Evolutionary conservation across 2,888 invertebrate species (phyloP).

Genomic region (Petrophora chlorosata): DNA sequence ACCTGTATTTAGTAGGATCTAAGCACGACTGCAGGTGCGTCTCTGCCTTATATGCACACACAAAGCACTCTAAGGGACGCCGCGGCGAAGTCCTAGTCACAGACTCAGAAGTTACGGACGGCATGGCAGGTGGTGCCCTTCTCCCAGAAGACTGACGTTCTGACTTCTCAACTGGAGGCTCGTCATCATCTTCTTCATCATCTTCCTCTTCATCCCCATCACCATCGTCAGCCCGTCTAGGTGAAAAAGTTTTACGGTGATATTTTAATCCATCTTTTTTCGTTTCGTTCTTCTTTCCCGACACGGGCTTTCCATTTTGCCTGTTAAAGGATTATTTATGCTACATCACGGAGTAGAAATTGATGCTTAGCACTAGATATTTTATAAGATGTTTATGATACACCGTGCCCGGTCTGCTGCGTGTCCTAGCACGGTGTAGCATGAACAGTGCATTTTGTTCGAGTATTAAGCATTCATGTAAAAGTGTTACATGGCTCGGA

Average conservation of each 20-base stretch:
- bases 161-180: conserved; percentile 35
- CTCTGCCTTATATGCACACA: conserved; percentile 69
- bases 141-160: conserved; percentile 30
- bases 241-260: conserved; percentile 27
- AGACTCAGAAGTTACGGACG: conserved; percentile 34
- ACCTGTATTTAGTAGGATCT: conserved; percentile 74
- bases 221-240: conserved; percentile 42
- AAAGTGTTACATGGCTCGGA: too few species aligned
- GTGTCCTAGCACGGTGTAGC: neutral
- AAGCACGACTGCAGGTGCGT: conserved; percentile 64
- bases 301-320: neutral
- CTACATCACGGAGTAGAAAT: too few species aligned
- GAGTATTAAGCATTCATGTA: too few species aligned
- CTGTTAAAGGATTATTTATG: conserved; percentile 3
- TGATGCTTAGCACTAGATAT: too few species aligned
- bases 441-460: too few species aligned
- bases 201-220: conserved; percentile 60
- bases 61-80: conserved; percentile 70
- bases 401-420: too few species aligned
- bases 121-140: conserved; percentile 37
- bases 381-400: too few species aligned
- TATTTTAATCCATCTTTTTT: conserved; percentile 4
- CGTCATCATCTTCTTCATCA: conserved; percentile 57
- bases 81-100: conserved; percentile 56
- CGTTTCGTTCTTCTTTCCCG: neutral